These are phyloP conservation scores for Enteromius paludinosus DNA, from an alignment of 2,797 vertebrate species.

Conservation along the genomic window DNA sequence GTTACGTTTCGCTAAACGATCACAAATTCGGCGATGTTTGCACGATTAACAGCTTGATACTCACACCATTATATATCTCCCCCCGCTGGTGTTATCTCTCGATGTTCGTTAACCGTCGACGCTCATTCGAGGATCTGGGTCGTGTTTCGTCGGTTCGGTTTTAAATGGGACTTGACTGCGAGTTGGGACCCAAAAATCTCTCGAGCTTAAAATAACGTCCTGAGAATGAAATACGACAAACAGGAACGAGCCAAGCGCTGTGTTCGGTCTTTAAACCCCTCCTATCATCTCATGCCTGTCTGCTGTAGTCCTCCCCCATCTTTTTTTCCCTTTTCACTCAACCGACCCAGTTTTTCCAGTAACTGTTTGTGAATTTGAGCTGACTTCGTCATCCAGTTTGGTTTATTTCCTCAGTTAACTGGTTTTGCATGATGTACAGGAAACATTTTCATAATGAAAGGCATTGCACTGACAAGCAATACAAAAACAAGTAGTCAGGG, in stretches of 20 bases:
- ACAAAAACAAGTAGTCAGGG: not conserved
- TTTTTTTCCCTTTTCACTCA: not conserved
- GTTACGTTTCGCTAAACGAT: not conserved
- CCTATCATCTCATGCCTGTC: not conserved
- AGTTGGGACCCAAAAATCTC: not conserved
- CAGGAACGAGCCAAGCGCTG: not conserved
- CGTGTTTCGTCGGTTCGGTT: not conserved
- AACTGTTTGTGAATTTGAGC: not conserved
- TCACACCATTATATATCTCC: not conserved
- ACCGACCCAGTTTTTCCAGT: constrained; percentile 19
- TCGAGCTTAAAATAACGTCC: not conserved
- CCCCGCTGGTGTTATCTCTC: not conserved
- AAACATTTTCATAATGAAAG: not conserved
- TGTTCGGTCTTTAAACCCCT: constrained; percentile 13
- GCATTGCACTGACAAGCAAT: not conserved
- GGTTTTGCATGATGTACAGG: not conserved
- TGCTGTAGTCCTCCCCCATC: not conserved
- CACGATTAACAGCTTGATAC: not conserved
- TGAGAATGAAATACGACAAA: not conserved
- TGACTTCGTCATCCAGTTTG: not conserved
- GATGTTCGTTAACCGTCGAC: not conserved
- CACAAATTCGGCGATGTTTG: not conserved
- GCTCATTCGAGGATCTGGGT: not conserved
- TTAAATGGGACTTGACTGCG: not conserved
- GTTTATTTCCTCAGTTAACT: not conserved